phyloP scores from a whole-genome alignment of 2,797 vertebrate genomes.

The Coluber constrictor region DNA sequence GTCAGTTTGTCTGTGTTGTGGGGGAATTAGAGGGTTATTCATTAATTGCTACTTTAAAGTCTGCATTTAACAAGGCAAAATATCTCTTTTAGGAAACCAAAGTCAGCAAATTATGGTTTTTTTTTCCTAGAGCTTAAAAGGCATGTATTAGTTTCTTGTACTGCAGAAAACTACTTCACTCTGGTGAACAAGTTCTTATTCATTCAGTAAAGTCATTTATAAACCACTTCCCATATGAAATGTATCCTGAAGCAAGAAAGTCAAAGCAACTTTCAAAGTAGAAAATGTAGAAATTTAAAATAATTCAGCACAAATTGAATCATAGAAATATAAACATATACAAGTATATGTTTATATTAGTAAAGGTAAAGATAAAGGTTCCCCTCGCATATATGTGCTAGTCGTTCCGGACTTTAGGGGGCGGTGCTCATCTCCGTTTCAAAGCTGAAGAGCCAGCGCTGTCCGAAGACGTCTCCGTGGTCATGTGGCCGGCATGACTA shows the following conservation, averaged over 20 bases:
- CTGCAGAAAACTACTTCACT: not conserved
- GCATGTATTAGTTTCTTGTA: not conserved
- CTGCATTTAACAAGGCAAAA: not conserved
- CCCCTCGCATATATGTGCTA: too few species aligned
- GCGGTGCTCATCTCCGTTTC: too few species aligned
- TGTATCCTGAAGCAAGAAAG: not conserved
- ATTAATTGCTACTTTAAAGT: constrained; percentile 20
- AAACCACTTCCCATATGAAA: not conserved
- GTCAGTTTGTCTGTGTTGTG: not conserved
- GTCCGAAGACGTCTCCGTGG: too few species aligned
- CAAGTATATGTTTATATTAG: not conserved
- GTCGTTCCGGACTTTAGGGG: too few species aligned
- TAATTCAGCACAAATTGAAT: not conserved
- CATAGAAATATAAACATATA: not conserved
- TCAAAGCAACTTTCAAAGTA: not conserved
- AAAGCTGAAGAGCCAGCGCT: too few species aligned
- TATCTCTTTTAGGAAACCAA: constrained; percentile 9
- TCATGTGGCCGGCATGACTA: too few species aligned
- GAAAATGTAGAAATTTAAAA: not conserved
- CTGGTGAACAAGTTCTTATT: not conserved
- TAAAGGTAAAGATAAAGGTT: too few species aligned
- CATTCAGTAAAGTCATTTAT: not conserved
- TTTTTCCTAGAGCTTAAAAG: not conserved
- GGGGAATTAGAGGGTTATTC: constrained; percentile 11
- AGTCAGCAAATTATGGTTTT: not conserved